Evolutionary conservation across 1,140 invertebrate species (phyloP), one percentile per base, ranked within the genome.

Genomic region (Drosophila orosa): DNA sequence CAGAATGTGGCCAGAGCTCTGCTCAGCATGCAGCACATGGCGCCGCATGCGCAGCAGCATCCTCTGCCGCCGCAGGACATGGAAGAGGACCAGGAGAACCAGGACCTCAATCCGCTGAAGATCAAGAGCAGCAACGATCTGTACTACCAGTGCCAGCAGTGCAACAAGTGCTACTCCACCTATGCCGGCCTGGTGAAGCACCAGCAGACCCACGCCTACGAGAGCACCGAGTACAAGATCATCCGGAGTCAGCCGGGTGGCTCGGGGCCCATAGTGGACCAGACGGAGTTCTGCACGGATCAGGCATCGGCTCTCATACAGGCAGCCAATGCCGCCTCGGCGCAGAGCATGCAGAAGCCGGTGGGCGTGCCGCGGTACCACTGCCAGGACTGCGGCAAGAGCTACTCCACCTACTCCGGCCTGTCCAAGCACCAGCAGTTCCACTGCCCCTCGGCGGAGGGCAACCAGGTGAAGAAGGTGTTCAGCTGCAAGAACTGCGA

Each of bases 401-500:
- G 96, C 6, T 99, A 99, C 93, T 98, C 98, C 0, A 99, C 98
- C 0, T 97, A 97, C 82, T 98, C 97, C n/a, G 98, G 98, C 0
- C 93, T 99, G 0, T 96, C 97, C 0, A 99, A 99, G 92, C 98
- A 99, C 91, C 96, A 97, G 79, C 98, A 99, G 91, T 99, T 98
- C 92, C 98, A 99, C 83, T 99, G 98, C 91, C 95, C 95, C 3
- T 95, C 95, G 0, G 95, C 95, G 31, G 96, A 96, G 74, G 95
- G 95, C 5, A 96, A 96, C 42, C 94, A 97, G 50, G 94, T 95
- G 4, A 97, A 97, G 90, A 99, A 98, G 92, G 96, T 97, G 0
- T 99, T 99, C 93, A 96, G 95, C 71, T 99, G 98, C 93, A 99
- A 99, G 91, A 97, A 96, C 91, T 99, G 98, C 93, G 96, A 98